Evolutionary conservation across 2,888 invertebrate genomes (phyloP).

Genomic region (Pelosia muscerda): DNA sequence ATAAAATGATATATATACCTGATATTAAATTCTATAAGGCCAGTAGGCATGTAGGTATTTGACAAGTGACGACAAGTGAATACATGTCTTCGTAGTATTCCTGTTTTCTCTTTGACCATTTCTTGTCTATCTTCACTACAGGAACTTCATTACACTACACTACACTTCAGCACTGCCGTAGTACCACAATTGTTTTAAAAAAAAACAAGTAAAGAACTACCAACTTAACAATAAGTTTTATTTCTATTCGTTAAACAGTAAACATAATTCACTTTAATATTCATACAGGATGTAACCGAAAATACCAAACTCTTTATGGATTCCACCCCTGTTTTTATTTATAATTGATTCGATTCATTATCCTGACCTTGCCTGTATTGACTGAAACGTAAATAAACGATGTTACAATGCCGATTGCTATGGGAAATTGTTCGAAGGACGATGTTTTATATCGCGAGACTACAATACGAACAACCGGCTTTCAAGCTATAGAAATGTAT

Average conservation of each 20-base stretch:
- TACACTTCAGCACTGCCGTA: too few relatives aligned
- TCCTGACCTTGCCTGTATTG: slow-evolving; percentile 56
- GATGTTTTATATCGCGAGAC: slow-evolving; percentile 36
- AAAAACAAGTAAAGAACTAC: too few relatives aligned
- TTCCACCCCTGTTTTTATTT: slow-evolving; percentile 40
- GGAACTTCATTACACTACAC: too few relatives aligned
- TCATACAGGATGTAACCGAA: slow-evolving; percentile 5
- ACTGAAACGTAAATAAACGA: slow-evolving; percentile 54
- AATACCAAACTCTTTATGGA: slow-evolving; percentile 16
- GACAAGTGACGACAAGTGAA: too few relatives aligned
- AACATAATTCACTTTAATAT: slow-evolving; percentile 11
- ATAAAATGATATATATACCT: too few relatives aligned
- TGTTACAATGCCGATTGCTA: slow-evolving; percentile 52
- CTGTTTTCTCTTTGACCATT: too few relatives aligned
- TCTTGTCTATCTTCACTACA: too few relatives aligned
- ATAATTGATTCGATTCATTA: slow-evolving; percentile 46
- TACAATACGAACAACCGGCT: slow-evolving; percentile 32
- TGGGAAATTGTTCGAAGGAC: slow-evolving; percentile 39
- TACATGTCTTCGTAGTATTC: too few relatives aligned
- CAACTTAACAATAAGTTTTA: neutral
- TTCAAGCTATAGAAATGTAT: slow-evolving; percentile 29
- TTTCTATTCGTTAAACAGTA: neutral
- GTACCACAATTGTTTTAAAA: too few relatives aligned
- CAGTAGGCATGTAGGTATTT: too few relatives aligned
- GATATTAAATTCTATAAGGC: too few relatives aligned